A percentile compares a stretch with the other conserved stretches of the same genome.
phyloP scores from a whole-genome alignment of 2,888 invertebrate species.

The Eugnorisma glareosa region DNA sequence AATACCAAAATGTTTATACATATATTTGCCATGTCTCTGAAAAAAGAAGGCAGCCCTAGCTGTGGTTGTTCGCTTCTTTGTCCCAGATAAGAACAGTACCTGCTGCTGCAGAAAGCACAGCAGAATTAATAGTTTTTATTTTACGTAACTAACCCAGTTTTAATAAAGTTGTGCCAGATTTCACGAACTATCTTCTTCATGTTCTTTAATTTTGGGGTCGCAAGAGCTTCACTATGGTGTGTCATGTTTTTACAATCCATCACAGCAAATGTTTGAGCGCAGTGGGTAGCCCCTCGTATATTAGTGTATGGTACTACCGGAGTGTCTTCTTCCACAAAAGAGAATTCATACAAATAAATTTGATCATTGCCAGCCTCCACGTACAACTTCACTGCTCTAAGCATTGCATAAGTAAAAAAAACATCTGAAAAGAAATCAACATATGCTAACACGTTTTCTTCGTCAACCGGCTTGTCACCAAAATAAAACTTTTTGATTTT shows the following conservation, averaged over 20 bases:
- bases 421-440: conserved; percentile 73
- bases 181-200: conserved; percentile 66
- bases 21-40: too few relatives aligned
- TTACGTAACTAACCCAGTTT: conserved; percentile 68
- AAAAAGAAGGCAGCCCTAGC: too few relatives aligned
- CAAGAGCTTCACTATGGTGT: conserved; percentile 10
- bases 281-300: conserved; percentile 70
- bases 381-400: conserved; percentile 70
- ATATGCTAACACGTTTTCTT: conserved; percentile 66
- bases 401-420: conserved; percentile 65
- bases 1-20: too few relatives aligned
- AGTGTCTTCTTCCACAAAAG: conserved; percentile 70
- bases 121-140: too few relatives aligned
- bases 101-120: too few relatives aligned
- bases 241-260: conserved; percentile 23
- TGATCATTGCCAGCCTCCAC: conserved; percentile 72
- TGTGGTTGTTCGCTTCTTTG: too few relatives aligned
- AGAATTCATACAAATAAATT: conserved; percentile 77
- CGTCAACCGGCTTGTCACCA: conserved; percentile 64
- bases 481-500: conserved; percentile 75
- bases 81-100: too few relatives aligned
- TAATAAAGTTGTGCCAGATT: conserved; percentile 75
- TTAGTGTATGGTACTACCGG: conserved; percentile 66
- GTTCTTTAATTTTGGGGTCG: conserved; percentile 62
- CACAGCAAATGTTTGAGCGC: conserved; percentile 68